A percentile compares a stretch with the other conserved stretches of the same genome.
These are phyloP conservation scores for Oryctes rhinoceros DNA, from an alignment of 1,140 invertebrate genomes.

Conservation along the genomic window DNA sequence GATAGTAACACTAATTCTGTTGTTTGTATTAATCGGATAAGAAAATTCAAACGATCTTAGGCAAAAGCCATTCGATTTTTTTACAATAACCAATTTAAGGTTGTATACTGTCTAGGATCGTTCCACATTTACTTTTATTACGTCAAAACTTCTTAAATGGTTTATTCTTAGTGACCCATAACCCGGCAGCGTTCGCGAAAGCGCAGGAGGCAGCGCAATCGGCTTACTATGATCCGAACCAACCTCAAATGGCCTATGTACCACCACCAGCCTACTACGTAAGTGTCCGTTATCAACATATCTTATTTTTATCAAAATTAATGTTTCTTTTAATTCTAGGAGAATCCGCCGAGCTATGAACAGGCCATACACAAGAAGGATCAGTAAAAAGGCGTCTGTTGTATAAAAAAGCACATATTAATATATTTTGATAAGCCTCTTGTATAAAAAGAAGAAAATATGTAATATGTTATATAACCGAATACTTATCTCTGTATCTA, in stretches of 20 bases:
- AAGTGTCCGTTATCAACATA: constrained; percentile 57
- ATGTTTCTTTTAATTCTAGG: constrained; percentile 14
- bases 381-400: not conserved
- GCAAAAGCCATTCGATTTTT: no score
- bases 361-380: constrained; percentile 25
- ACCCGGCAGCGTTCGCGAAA: constrained; percentile 67
- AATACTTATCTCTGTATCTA: not conserved
- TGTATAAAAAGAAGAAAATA: constrained; percentile 8
- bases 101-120: not conserved
- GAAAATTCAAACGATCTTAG: no score
- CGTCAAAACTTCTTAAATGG: not conserved
- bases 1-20: no score
- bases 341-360: constrained; percentile 9
- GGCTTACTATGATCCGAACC: constrained; percentile 87
- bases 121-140: not conserved
- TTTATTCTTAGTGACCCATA: constrained; percentile 23
- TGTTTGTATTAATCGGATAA: no score
- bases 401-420: constrained; percentile 25
- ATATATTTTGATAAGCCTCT: constrained; percentile 29
- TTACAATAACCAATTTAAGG: not conserved
- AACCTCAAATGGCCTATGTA: constrained; percentile 84
- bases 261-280: constrained; percentile 86
- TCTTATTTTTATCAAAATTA: not conserved
- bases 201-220: constrained; percentile 86
- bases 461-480: not conserved